Evolutionary conservation across 2,797 vertebrate genomes (phyloP).

Genomic region (Kryptolebias ocellatus): DNA sequence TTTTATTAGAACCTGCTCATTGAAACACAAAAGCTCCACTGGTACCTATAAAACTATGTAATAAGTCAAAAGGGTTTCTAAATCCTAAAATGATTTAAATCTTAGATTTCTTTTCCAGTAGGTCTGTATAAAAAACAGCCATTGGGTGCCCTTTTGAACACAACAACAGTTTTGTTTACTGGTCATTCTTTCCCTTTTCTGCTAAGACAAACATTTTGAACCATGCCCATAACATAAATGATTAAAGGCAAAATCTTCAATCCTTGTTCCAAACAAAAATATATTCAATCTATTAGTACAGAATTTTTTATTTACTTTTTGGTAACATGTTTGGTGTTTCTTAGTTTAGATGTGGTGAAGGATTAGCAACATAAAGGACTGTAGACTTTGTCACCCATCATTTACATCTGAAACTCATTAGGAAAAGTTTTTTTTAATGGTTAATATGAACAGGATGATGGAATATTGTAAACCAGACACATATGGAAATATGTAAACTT

Average conservation of each 20-base stretch:
- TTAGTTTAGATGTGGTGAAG: not conserved
- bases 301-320: not conserved
- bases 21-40: slow-evolving; percentile 37
- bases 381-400: slow-evolving; percentile 2
- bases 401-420: slow-evolving; percentile 2
- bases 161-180: slow-evolving; percentile 1
- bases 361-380: not conserved
- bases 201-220: not conserved
- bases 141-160: not conserved
- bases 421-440: not conserved
- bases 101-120: not conserved
- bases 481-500: not conserved
- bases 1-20: not conserved
- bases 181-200: not conserved
- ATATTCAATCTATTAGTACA: too few species aligned
- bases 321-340: not conserved
- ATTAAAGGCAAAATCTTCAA: not conserved
- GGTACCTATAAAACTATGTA: slow-evolving; percentile 36
- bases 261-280: not conserved
- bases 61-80: slow-evolving; percentile 59
- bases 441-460: not conserved
- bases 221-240: not conserved
- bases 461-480: not conserved
- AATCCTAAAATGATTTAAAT: not conserved
- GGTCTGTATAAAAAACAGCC: slow-evolving; percentile 4